Evolutionary conservation across 2,797 vertebrate species (phyloP).

Genomic region (Artibeus lituratus): DNA sequence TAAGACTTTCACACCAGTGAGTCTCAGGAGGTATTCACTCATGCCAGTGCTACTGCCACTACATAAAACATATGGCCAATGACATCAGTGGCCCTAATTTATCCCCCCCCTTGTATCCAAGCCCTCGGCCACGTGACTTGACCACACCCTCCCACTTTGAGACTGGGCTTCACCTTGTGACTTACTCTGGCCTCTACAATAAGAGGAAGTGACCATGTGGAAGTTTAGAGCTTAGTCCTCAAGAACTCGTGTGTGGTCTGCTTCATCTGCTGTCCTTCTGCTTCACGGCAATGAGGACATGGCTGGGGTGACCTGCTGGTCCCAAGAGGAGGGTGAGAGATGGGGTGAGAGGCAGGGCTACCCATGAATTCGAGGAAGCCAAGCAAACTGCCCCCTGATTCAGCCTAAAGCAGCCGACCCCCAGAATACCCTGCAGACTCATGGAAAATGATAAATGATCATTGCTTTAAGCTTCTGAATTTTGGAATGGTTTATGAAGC

Average conservation of each 20-base stretch:
- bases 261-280: background rate
- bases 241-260: background rate
- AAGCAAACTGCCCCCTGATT: background rate
- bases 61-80: rapidly evolving
- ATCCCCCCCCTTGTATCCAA: background rate
- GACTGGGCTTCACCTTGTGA: background rate
- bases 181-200: background rate
- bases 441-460: background rate
- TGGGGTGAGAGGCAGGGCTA: background rate
- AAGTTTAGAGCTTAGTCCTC: background rate
- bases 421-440: background rate
- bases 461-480: background rate
- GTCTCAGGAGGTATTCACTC: background rate
- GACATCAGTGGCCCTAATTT: background rate
- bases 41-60: background rate
- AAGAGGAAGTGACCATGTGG: background rate
- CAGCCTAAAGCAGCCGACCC: background rate
- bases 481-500: background rate
- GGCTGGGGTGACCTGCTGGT: background rate
- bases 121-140: background rate
- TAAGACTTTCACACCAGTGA: background rate
- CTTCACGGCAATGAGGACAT: background rate
- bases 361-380: background rate
- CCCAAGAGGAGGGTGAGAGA: background rate
- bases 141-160: background rate